phyloP scores from a whole-genome alignment of 2,888 invertebrate genomes.

The Phytoseiulus persimilis region DNA sequence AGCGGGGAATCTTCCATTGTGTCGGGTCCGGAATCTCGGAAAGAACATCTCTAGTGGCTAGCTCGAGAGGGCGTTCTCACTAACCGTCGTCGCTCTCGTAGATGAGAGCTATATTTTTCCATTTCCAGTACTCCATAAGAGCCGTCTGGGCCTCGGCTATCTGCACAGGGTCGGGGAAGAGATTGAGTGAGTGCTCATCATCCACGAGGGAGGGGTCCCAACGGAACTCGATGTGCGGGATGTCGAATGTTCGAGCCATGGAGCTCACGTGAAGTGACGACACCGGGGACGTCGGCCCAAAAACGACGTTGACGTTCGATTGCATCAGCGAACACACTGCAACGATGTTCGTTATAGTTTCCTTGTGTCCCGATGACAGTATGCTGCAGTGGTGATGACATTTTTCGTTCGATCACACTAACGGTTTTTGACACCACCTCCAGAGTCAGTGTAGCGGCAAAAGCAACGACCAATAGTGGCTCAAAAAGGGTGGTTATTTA shows the following conservation, averaged over 20 bases:
- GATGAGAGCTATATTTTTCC: conserved; percentile 31
- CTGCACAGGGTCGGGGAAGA: conserved; percentile 29
- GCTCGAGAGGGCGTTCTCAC: background rate
- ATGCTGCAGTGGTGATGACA: too few species aligned
- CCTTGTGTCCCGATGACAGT: background rate
- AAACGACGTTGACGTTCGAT: conserved; percentile 34
- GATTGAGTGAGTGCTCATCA: conserved; percentile 32
- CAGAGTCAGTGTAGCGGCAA: too few species aligned
- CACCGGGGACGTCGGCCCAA: conserved; percentile 24
- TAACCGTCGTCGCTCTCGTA: conserved; percentile 36
- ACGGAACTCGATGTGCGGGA: conserved; percentile 32
- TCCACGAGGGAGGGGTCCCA: conserved; percentile 31
- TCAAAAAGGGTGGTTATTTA: background rate
- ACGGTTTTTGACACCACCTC: too few species aligned
- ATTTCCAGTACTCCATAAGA: conserved; percentile 37
- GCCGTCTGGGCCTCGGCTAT: conserved; percentile 36
- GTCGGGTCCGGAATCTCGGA: background rate
- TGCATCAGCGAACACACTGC: conserved; percentile 28
- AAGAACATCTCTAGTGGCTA: background rate
- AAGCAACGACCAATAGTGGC: too few species aligned
- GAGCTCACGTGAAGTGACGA: conserved; percentile 16
- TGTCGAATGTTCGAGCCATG: conserved; percentile 25
- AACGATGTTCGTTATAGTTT: background rate
- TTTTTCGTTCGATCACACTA: too few species aligned
- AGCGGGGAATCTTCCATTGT: background rate